Evolutionary conservation across 2,113 vertebrate species (phyloP).

Genomic region (Zosterops hypoxanthus): DNA sequence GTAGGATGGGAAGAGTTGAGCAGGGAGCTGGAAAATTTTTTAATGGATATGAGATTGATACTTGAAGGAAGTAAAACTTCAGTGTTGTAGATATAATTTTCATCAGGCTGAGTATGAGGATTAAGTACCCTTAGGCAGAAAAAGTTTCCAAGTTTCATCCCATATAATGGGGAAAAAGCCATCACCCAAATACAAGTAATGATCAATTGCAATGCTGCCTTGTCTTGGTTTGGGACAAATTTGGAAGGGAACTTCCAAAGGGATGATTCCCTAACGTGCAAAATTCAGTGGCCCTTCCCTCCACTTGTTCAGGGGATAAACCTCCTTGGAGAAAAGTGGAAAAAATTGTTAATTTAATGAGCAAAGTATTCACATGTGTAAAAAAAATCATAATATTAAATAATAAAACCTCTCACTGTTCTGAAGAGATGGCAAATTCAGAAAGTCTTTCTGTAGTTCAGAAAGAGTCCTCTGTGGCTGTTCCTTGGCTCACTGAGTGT

Average conservation of each 20-base stretch:
- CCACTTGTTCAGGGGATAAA: accelerated
- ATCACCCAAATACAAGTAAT: background rate
- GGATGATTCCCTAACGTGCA: background rate
- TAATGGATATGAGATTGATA: slow-evolving; percentile 7
- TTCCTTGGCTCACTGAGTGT: background rate
- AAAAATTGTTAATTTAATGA: background rate
- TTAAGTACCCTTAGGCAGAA: background rate
- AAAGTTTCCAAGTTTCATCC: background rate
- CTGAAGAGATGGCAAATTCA: background rate
- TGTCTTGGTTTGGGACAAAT: background rate
- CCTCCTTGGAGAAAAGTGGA: background rate
- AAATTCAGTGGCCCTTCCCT: background rate
- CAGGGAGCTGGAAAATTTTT: slow-evolving; percentile 18
- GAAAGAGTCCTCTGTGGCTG: background rate
- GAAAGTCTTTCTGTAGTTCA: background rate
- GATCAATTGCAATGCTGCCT: background rate
- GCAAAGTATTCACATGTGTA: background rate
- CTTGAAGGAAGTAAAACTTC: slow-evolving; percentile 26
- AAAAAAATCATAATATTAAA: no score
- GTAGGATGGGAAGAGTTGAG: background rate
- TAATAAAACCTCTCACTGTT: background rate
- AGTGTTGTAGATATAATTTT: slow-evolving; percentile 1
- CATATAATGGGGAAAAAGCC: background rate
- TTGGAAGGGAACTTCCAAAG: background rate
- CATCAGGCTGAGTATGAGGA: background rate